Evolutionary conservation across 2,797 vertebrate genomes (phyloP), one percentile per base, ranked within the genome.

Genomic region (Enteromius afrohamiltoni): DNA sequence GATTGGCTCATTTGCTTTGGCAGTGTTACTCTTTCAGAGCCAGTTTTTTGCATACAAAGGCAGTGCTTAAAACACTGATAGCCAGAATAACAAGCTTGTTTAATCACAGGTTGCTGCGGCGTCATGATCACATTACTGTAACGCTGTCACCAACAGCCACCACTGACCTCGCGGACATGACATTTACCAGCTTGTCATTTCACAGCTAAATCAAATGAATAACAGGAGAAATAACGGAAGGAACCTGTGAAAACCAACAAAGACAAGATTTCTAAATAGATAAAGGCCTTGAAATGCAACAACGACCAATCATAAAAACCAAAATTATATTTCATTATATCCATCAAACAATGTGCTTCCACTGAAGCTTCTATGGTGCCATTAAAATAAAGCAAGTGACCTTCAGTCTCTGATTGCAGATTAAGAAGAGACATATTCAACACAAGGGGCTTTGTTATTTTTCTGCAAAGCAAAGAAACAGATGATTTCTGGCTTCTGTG

Each of bases 41-140:
- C 45, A 62, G 77, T 78, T 82, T 76, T 87, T 86, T 80, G 82
- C 67, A 82, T 82, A 83, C 83, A 82, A 85, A 88, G 77, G 37
- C 62, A 64, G 82, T 77, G 77, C 83, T 83, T 51, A 75, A 62
- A 55, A 65, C 49, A n/a, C 58, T n/a, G n/a, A n/a, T n/a, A n/a
- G n/a, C n/a, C n/a, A n/a, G n/a, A n/a, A n/a, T n/a, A n/a, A n/a
- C n/a, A n/a, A n/a, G n/a, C n/a, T n/a, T n/a, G 51, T 78, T 79
- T 80, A 86, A 79, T 84, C 75, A 79, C 58, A 71, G 53, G 19
- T 40, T 62, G 8, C 19, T 1, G 10, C 21, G 26, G 10, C 1
- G 2, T 49, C 53, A n/a, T 73, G 64, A 78, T 69, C 29, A 37
- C 68, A 84, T 47, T 23, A 51, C 67, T 70, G 53, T 80, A 79